Conservation (phyloP, 1,140 invertebrate genomes). For the Drosophila paulistorum region DNA sequence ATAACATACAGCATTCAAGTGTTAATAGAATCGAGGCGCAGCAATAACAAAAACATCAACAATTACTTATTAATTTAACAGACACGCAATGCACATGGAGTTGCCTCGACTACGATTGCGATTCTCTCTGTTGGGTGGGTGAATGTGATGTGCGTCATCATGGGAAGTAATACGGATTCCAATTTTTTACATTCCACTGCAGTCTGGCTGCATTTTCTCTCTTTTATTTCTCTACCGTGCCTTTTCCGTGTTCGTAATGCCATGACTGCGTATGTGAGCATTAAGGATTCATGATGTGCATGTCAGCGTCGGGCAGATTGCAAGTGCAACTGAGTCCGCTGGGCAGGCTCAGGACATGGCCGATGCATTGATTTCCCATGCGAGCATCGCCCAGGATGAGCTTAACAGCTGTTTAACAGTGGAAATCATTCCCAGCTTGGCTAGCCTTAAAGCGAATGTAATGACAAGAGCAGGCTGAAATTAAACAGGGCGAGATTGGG, state of each 20-base stretch:
- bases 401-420: constrained; percentile 22
- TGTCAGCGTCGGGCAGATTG: constrained; percentile 44
- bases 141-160: constrained; percentile 52
- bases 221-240: neutral
- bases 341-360: constrained; percentile 22
- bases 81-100: constrained; percentile 65
- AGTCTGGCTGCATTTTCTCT: constrained; percentile 18
- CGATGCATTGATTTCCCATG: constrained; percentile 43
- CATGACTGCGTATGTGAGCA: constrained; percentile 44
- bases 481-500: neutral
- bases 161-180: constrained; percentile 45
- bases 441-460: constrained; percentile 53
- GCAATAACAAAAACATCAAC: constrained; percentile 33
- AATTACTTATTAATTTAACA: constrained; percentile 76
- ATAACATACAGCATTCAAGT: constrained; percentile 23
- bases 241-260: neutral
- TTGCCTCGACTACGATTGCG: constrained; percentile 35
- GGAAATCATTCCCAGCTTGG: constrained; percentile 26
- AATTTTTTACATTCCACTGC: constrained; percentile 41
- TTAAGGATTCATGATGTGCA: constrained; percentile 75
- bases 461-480: constrained; percentile 24
- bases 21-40: constrained; percentile 35
- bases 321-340: constrained; percentile 22
- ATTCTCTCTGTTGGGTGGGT: too few relatives aligned
- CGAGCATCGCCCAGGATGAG: constrained; percentile 18